Evolutionary conservation across 2,797 vertebrate genomes (phyloP), one percentile per base, ranked within the genome.

Genomic region (Anableps anableps): DNA sequence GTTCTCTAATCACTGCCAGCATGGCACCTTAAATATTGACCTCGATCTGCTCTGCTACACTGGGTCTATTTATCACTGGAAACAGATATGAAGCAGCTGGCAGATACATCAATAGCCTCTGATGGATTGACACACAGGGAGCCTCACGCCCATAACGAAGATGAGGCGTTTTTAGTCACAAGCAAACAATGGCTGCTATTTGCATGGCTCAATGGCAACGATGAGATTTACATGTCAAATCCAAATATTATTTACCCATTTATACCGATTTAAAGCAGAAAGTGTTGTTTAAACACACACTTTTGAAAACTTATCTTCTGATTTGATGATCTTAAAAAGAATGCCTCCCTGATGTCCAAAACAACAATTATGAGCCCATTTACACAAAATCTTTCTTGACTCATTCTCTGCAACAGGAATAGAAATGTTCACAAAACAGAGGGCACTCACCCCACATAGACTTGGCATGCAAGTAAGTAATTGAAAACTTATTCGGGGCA

Each of bases 51-150:
- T 21, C 58, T 50, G 81, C 72, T 86, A 72, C 86, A 48, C 72
- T 16, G 60, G 80, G 58, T 87, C 83, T 78, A 88, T 93, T 84
- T 78, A 88, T 93, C 91, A 87, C 85, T 80, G 83, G 88, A 87
- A 91, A 94, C 86, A 85, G 80, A 88, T 85, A 66, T 38, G 23
- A 5, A 4, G 64, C 51, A 60, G 86, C 80, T 73, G 83, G 86
- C 16, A 16, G 77, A 88, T 47, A 72, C 26, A 14, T 90, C 89
- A 74, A 91, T 89, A 89, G 41, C 31, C 29, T 17, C 78, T 86
- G 88, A 91, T 84, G 75, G 82, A 88, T 74, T 78, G 53, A 70
- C 79, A 81, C 79, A 68, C 26, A 43, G 43, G 62, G 60, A 81
- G 53, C 48, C 34, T 29, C 4, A 2, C 5, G 31, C 21, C 76